Base-by-base conservation (phyloP, 2,113 vertebrate genomes). In the Notothenia rossii region DNA sequence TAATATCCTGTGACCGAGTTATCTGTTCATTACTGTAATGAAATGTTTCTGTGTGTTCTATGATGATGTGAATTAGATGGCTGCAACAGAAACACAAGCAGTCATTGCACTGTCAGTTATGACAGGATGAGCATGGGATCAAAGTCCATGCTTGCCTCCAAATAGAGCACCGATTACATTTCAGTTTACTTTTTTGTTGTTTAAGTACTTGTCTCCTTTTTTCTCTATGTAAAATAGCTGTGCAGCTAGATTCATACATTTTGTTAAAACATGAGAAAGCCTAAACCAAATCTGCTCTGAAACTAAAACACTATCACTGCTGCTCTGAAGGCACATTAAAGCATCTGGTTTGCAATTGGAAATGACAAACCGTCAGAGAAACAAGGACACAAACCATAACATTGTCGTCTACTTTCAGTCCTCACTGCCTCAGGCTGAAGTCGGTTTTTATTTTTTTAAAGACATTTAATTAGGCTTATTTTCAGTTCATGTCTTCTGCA, bases 381-480 rank as follows among this genome's bases (percentile, higher is more conserved):
- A 85, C 71, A 71, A 82, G 72, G 72, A 82, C 68, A 55, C 10
- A 14, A 81, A 65, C 56, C 61, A 53, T 51, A 81, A 80, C 67
- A 59, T 76, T 85, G 86, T 72, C 25, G 77, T 85, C 70, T 29
- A 66, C 77, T 88, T 88, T 49, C 18, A 58, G 51, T 72, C 78
- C 43, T 17, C n/a, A 25, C 58, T 9, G 83, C 91, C 82, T 88
- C 33, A 12, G 87, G 84, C 79, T 54, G 33, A 72, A 78, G 36
- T 69, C 77, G 61, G 55, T 77, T 74, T 59, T 75, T 68, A 22
- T 13, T 64, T 18, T 65, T 76, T 78, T 13, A n/a, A 86, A 60
- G 33, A 61, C 82, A 87, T 83, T 84, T 82, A 88, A 92, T 88
- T 82, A 88, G 79, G 66, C 82, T 86, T 81, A 71, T 85, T 89